Evolutionary conservation across 1,140 invertebrate genomes (phyloP), one percentile per base, ranked within the genome.

Genomic region (Brachionus koreanus): DNA sequence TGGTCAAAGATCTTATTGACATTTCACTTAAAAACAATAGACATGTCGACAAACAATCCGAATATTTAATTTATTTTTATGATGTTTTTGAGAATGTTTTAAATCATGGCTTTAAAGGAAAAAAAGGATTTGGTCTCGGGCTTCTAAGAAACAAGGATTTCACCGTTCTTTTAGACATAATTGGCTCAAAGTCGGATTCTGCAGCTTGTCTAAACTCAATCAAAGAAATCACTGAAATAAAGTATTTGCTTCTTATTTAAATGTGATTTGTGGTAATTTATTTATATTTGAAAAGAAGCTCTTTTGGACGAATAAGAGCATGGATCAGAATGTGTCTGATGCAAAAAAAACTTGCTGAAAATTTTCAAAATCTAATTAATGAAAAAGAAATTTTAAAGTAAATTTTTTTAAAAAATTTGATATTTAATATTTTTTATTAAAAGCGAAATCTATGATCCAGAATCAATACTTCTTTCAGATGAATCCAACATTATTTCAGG

Each of bases 341-440:
- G 96, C 96, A 98, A 88, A 98, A 98, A 87, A 94, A 95, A 87
- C 89, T 98, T 9, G 93, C 95, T 0, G 96, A 98, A 88, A 98
- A 98, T 89, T 92, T 98, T 84, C 94, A 95, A 89, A 91, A 95
- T 6, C 87, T 98, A 57, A 92, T 98, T 83, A 95, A 98, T 86
- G 93, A 95, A 86, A 92, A 94, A 83, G 95, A 98, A 79, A 93
- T 95, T 84, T 91, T 95, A 9, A 88, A 97, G 39, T 82, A 52
- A n/a, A 16, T 39, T 67, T 67, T 67, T n/a, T 25, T 23, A 52
- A 46, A 9, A 42, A 12, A 9, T 5, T 57, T 25, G 39, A 4
- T 19, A 29, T 13, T 25, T n/a, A 19, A 6, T 69, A 82, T 10
- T 10, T 42, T 9, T 42, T 69, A n/a, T 82, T 39, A 46, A n/a